These are phyloP conservation scores for Drosophila saltans DNA, from an alignment of 1,140 invertebrate species.

Conservation along the genomic window DNA sequence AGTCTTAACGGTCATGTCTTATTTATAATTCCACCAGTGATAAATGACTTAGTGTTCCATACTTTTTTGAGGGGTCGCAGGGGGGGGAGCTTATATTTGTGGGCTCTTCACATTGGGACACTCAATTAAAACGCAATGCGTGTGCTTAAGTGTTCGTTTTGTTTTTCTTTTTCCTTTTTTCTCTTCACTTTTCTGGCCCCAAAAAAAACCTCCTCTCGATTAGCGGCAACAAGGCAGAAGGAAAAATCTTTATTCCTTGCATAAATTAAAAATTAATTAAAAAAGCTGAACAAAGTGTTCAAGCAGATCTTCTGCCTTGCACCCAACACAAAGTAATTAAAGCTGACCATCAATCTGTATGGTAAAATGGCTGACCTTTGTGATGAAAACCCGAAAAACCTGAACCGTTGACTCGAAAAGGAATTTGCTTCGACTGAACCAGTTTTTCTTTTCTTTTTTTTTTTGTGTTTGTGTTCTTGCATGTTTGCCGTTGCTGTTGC, in stretches of 20 bases:
- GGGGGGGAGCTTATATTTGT: constrained; percentile 1
- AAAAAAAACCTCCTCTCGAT: constrained; percentile 41
- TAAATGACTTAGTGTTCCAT: constrained; percentile 52
- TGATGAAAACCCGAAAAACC: constrained; percentile 24
- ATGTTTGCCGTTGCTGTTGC: not conserved
- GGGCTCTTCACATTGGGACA: constrained; percentile 22
- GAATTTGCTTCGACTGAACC: constrained; percentile 4
- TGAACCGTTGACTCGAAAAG: constrained; percentile 5
- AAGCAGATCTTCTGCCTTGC: constrained; percentile 42
- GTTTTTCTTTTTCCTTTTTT: not conserved
- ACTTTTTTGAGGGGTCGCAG: not conserved
- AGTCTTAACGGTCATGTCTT: constrained; percentile 25
- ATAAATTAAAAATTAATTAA: constrained; percentile 79
- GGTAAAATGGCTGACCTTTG: constrained; percentile 35
- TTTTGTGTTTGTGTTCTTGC: constrained; percentile 1
- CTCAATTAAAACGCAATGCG: constrained; percentile 40
- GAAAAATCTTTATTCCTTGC: constrained; percentile 42
- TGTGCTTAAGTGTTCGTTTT: constrained; percentile 55
- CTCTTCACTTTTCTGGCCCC: not conserved
- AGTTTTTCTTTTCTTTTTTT: not conserved
- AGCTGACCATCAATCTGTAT: constrained; percentile 54
- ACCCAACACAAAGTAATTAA: constrained; percentile 68
- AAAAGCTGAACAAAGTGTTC: constrained; percentile 47
- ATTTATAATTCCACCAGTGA: constrained; percentile 52
- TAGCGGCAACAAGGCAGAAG: constrained; percentile 49